Conservation (phyloP, 2,888 invertebrate genomes). For the Cryptus viduatorius region DNA sequence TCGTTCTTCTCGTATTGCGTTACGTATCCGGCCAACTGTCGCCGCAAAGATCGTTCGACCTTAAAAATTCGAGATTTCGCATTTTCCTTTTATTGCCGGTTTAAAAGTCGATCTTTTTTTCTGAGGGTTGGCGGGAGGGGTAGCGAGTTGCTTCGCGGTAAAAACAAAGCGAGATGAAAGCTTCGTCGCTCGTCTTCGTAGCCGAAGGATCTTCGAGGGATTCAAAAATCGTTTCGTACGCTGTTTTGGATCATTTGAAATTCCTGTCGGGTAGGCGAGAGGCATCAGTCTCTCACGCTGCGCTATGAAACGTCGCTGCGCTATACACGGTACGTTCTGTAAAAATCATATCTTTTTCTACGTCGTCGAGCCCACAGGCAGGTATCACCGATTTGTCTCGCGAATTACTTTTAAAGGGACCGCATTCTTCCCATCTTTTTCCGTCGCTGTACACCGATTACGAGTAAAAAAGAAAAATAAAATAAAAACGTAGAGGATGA, state of each 20-base stretch:
- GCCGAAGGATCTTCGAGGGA: constrained; percentile 71
- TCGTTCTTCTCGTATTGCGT: constrained; percentile 67
- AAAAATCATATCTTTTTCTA: constrained; percentile 42
- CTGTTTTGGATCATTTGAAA: constrained; percentile 74
- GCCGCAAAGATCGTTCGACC: constrained; percentile 73
- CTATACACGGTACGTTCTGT: constrained; percentile 14
- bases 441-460: background rate
- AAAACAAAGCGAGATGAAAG: constrained; percentile 42
- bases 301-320: constrained; percentile 5
- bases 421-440: background rate
- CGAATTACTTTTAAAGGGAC: constrained; percentile 73
- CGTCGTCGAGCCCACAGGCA: constrained; percentile 69
- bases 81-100: constrained; percentile 84
- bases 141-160: background rate
- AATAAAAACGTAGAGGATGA: constrained; percentile 37
- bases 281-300: constrained; percentile 60
- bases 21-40: constrained; percentile 83
- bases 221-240: constrained; percentile 80
- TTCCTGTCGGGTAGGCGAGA: constrained; percentile 78
- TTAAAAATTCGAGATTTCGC: constrained; percentile 81
- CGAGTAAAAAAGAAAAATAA: constrained; percentile 36
- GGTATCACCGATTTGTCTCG: constrained; percentile 80
- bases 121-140: constrained; percentile 1
- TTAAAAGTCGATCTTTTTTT: constrained; percentile 82
- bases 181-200: constrained; percentile 32